Conservation (phyloP, 2,113 vertebrate species). For the Nicator chloris region DNA sequence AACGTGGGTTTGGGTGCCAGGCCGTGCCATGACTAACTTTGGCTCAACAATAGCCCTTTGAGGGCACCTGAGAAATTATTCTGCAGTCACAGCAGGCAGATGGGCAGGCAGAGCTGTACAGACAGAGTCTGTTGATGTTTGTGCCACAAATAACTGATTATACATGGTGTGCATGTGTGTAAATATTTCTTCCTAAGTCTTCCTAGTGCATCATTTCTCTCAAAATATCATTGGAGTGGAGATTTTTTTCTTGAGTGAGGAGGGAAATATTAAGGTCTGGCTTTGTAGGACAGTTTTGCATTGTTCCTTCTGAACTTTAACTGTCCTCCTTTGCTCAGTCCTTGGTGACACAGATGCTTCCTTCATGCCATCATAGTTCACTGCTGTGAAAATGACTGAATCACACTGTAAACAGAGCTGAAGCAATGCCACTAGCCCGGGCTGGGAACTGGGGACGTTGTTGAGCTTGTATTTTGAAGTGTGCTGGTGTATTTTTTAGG, state of each 20-base stretch:
- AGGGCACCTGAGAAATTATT: conserved; percentile 54
- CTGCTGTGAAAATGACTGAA: conserved; percentile 39
- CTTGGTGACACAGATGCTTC: conserved; percentile 7
- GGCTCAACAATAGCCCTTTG: conserved; percentile 44
- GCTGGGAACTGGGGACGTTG: neutral
- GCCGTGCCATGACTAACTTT: conserved; percentile 34
- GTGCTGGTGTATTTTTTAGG: neutral
- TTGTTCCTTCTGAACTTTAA: conserved; percentile 14
- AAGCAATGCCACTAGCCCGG: neutral
- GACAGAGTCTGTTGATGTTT: neutral
- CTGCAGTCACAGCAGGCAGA: conserved; percentile 29
- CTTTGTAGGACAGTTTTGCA: neutral
- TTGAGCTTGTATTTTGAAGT: neutral
- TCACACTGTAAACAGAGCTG: conserved; percentile 23
- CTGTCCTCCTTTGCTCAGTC: conserved; percentile 10
- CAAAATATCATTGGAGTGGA: neutral
- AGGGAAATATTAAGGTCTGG: neutral
- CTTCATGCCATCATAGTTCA: conserved; percentile 35
- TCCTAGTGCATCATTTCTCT: neutral
- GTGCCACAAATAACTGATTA: neutral
- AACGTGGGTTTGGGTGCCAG: conserved; percentile 14
- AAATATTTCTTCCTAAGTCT: neutral
- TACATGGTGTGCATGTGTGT: neutral
- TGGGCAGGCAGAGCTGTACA: neutral
- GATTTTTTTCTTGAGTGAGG: neutral